Evolutionary conservation across 2,113 vertebrate genomes (phyloP).

Genomic region (Nothobranchius furzeri): DNA sequence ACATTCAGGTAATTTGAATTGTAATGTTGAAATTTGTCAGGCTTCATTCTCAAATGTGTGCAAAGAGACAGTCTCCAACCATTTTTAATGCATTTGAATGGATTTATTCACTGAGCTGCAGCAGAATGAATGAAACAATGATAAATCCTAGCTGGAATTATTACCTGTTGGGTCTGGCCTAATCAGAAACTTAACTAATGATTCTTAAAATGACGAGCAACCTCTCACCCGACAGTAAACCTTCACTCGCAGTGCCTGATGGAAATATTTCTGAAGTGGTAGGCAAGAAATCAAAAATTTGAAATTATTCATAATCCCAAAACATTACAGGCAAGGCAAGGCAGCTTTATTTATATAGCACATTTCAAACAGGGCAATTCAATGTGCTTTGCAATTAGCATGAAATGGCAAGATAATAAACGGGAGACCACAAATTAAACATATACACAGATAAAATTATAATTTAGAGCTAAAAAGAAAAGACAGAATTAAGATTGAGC

Average conservation of each 20-base stretch:
- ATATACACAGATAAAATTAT: no score
- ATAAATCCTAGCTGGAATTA: slow-evolving; percentile 5
- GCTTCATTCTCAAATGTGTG: background rate
- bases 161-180: background rate
- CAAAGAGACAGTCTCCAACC: background rate
- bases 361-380: no score
- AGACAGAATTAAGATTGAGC: no score
- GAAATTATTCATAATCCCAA: background rate
- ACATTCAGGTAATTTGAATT: slow-evolving; percentile 7
- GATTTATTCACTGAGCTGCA: background rate
- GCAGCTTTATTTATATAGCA: no score
- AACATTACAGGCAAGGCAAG: background rate
- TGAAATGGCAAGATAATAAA: no score
- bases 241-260: no score
- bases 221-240: background rate
- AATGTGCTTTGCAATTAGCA: no score
- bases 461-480: no score
- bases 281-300: background rate
- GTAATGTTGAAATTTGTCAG: background rate
- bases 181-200: background rate
- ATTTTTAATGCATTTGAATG: slow-evolving; percentile 16
- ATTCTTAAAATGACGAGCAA: background rate
- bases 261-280: background rate
- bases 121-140: slow-evolving; percentile 15
- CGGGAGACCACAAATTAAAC: no score